These are phyloP conservation scores for Mycetomoellerius zeteki DNA, from an alignment of 1,140 invertebrate species.

Conservation along the genomic window DNA sequence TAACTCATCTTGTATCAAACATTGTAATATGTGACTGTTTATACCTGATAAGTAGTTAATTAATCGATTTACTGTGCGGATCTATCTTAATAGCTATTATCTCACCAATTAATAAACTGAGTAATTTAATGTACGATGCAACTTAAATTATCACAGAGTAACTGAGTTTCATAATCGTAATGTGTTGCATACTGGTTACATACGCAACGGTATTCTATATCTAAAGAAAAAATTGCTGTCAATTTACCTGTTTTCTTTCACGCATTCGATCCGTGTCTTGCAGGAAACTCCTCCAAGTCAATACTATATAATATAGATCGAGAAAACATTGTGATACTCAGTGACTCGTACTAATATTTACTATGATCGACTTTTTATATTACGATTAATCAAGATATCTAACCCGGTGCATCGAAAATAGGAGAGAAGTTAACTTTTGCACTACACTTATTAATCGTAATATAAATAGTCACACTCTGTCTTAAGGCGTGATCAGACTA, in stretches of 20 bases:
- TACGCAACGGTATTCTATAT: background rate
- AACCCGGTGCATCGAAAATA: background rate
- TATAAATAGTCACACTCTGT: constrained; percentile 45
- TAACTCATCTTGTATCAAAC: constrained; percentile 1
- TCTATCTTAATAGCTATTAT: background rate
- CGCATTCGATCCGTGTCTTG: background rate
- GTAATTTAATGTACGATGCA: background rate
- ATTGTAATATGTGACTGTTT: constrained; percentile 18
- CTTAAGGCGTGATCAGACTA: too few relatives aligned
- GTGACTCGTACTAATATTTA: constrained; percentile 62
- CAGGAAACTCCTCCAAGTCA: constrained; percentile 70
- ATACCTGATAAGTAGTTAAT: constrained; percentile 22
- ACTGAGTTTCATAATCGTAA: constrained; percentile 65
- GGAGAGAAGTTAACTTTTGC: constrained; percentile 31
- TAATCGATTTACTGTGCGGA: background rate
- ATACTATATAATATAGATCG: constrained; percentile 56
- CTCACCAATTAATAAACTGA: background rate
- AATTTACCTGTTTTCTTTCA: constrained; percentile 8
- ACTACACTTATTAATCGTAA: constrained; percentile 62
- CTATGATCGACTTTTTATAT: constrained; percentile 63
- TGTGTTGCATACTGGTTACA: background rate
- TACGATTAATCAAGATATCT: constrained; percentile 54
- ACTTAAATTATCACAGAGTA: constrained; percentile 57
- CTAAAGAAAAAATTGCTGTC: constrained; percentile 42
- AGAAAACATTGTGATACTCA: constrained; percentile 65